These are phyloP conservation scores for Tetramorium alpestre DNA, from an alignment of 1,140 invertebrate species.

Conservation along the genomic window DNA sequence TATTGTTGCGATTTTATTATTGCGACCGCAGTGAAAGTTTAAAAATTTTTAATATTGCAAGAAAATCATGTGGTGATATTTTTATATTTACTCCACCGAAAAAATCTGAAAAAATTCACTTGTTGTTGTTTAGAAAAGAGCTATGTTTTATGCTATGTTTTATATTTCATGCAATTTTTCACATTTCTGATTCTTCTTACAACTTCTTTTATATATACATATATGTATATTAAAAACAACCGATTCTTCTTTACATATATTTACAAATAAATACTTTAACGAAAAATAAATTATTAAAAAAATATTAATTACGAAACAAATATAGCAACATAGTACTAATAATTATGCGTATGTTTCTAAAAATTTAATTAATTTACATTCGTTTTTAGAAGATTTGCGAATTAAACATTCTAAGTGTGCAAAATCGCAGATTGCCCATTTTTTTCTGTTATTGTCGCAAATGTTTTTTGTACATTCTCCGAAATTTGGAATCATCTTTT, in stretches of 20 bases:
- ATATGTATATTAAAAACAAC: neutral
- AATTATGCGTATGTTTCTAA: neutral
- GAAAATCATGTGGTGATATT: too few species aligned
- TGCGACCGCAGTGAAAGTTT: too few species aligned
- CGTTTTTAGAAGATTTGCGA: neutral
- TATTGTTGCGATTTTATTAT: too few species aligned
- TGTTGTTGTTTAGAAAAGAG: too few species aligned
- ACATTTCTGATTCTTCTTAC: too few species aligned
- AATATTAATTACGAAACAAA: neutral
- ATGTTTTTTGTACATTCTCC: constrained; percentile 75
- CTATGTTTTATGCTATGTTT: too few species aligned
- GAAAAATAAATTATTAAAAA: neutral
- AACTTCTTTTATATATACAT: too few species aligned
- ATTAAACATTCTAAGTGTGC: constrained; percentile 7
- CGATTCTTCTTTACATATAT: neutral
- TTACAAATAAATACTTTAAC: neutral
- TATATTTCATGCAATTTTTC: too few species aligned
- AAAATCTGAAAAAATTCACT: too few species aligned
- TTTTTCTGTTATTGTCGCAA: constrained; percentile 37
- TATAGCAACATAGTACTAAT: neutral
- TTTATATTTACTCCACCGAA: too few species aligned
- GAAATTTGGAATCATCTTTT: constrained; percentile 82
- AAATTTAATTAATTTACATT: neutral
- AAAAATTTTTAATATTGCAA: too few species aligned
- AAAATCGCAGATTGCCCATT: neutral